A percentile compares a stretch with the other conserved stretches of the same genome.
These are phyloP conservation scores for Polyergus mexicanus DNA, from an alignment of 1,140 invertebrate species.

Conservation along the genomic window DNA sequence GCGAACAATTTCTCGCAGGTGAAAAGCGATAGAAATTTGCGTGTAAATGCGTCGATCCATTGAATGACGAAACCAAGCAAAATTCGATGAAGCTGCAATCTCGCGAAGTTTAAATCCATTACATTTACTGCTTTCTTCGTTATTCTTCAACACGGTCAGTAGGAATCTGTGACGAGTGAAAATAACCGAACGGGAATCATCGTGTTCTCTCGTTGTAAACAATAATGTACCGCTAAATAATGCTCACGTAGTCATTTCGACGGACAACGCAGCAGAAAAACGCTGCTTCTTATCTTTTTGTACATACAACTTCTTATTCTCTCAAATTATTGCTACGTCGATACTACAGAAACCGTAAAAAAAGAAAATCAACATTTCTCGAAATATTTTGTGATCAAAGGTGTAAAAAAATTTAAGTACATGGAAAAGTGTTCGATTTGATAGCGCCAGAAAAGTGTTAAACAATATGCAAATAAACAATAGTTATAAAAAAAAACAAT, in stretches of 20 bases:
- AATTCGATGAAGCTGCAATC: conserved; percentile 22
- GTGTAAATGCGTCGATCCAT: background rate
- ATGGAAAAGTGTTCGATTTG: too few species aligned
- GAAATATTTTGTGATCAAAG: too few species aligned
- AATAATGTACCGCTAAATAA: conserved; percentile 56
- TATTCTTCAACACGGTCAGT: conserved; percentile 81
- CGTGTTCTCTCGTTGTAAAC: conserved; percentile 65
- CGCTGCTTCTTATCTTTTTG: background rate
- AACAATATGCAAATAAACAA: background rate
- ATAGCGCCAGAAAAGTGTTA: too few species aligned
- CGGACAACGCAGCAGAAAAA: background rate
- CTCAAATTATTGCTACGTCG: background rate
- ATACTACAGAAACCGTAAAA: too few species aligned
- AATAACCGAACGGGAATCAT: conserved; percentile 70
- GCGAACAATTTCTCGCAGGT: background rate
- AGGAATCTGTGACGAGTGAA: conserved; percentile 84
- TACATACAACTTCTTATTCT: background rate
- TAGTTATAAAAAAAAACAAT: background rate
- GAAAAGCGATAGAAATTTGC: conserved; percentile 39
- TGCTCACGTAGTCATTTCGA: conserved; percentile 41
- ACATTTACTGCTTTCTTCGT: conserved; percentile 66
- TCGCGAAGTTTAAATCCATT: conserved; percentile 38
- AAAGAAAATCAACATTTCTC: too few species aligned
- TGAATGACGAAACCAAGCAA: conserved; percentile 4
- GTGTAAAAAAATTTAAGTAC: too few species aligned